These are phyloP conservation scores for Clarias platycephalus DNA, from an alignment of 2,797 vertebrate genomes.

Conservation along the genomic window DNA sequence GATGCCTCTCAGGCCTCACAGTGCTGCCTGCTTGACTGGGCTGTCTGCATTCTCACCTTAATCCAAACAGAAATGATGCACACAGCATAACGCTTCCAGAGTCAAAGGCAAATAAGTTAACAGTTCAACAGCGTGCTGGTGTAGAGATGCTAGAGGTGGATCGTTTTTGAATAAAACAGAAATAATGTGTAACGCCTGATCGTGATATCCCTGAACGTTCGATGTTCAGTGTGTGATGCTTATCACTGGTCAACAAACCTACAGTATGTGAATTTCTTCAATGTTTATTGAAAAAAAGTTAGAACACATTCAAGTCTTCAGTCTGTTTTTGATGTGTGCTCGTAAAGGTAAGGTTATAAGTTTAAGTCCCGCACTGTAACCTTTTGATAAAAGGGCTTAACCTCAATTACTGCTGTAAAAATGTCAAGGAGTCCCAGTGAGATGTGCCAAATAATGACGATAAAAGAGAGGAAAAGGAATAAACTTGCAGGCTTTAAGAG, in stretches of 20 bases:
- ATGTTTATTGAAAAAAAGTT: neutral
- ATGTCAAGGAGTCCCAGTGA: constrained; percentile 23
- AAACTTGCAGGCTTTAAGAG: constrained; percentile 20
- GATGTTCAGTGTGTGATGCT: neutral
- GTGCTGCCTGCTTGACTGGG: constrained; percentile 20
- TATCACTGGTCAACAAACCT: neutral
- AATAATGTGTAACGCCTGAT: neutral
- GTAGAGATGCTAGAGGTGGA: neutral
- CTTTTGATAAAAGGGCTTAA: constrained; percentile 50
- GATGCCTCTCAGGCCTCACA: constrained; percentile 45
- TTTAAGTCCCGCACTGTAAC: constrained; percentile 49
- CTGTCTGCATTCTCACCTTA: constrained; percentile 41
- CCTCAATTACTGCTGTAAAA: constrained; percentile 48
- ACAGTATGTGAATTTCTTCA: neutral
- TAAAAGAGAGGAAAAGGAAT: constrained; percentile 11
- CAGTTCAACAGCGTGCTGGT: neutral
- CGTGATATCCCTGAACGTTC: neutral
- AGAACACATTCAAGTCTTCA: constrained; percentile 5
- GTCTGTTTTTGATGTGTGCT: constrained; percentile 50
- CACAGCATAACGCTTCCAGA: constrained; percentile 22
- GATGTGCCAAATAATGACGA: constrained; percentile 35
- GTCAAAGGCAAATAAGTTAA: constrained; percentile 6
- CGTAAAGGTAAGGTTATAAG: constrained; percentile 50
- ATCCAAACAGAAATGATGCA: constrained; percentile 50
- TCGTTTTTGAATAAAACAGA: neutral